Base-by-base conservation (phyloP, 1,140 invertebrate species). In the Gonioctena quinquepunctata region DNA sequence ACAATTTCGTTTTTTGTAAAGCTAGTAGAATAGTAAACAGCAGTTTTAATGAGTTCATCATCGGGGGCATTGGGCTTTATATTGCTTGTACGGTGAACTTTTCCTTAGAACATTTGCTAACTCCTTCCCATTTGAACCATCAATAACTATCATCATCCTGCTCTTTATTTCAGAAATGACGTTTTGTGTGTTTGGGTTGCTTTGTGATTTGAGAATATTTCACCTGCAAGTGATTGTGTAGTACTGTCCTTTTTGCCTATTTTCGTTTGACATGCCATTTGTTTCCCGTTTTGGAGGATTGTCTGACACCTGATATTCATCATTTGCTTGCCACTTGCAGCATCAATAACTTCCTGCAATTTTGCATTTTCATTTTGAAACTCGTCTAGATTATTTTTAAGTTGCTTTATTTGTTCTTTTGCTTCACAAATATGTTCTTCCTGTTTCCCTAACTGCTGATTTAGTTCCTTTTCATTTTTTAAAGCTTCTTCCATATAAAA, bases 121-220 rank as follows among this genome's bases (percentile, higher is more conserved):
- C n/a, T 54, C 50, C 50, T 54, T 54, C 50, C 50, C 50, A 54
- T 54, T 54, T 54, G 50, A 54, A 54, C 50, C 50, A n/a, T 11
- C 50, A 42, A 42, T n/a, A 54, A 54, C 21, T 22, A 54, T 19
- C 50, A 54, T n/a, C 50, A 54, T 54, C 50, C 50, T 54, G 50
- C 50, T 54, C n/a, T 54, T 16, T 7, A 54, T 54, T 54, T n/a
- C 50, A 54, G 50, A 8, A 54, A 54, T 54, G 50, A n/a, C 18
- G 50, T 54, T 54, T 54, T 16, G 50, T 54, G 18, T 54, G 50
- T 8, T 54, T 54, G 50, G n/a, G 50, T 4, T 50, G 49, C 50
- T 54, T 54, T 54, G 50, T 54, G 18, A n/a, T 54, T 54, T 54
- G n/a, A 54, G 16, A 54, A 54, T 21, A 2, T 2, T 18, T 54